Evolutionary conservation across 2,113 vertebrate genomes (phyloP).

Genomic region (Onychostruthus taczanowskii): DNA sequence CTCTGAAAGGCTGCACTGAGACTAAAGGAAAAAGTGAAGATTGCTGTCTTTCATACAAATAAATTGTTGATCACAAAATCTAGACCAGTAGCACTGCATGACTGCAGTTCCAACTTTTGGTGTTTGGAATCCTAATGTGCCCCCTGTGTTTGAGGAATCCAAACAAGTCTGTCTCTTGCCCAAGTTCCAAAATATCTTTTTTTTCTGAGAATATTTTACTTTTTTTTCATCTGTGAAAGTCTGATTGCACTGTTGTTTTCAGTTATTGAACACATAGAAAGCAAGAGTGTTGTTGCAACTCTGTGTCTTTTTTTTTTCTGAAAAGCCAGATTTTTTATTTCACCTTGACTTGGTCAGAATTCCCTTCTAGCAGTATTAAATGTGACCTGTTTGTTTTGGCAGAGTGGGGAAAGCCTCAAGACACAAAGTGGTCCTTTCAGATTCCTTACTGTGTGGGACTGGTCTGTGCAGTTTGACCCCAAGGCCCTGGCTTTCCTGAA

Average conservation of each 20-base stretch:
- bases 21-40: neutral
- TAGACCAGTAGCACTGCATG: neutral
- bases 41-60: neutral
- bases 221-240: neutral
- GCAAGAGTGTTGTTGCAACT: neutral
- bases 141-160: neutral
- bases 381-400: slow-evolving; percentile 73
- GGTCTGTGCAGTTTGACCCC: slow-evolving; percentile 87
- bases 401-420: slow-evolving; percentile 74
- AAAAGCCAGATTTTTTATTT: slow-evolving; percentile 2
- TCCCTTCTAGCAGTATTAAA: neutral
- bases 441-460: slow-evolving; percentile 86
- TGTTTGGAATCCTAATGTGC: neutral
- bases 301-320: neutral
- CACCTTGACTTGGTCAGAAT: neutral
- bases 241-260: neutral
- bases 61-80: neutral
- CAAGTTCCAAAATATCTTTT: neutral
- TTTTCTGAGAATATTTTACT: neutral
- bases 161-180: neutral
- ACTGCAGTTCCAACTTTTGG: neutral
- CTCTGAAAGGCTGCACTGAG: neutral
- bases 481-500: slow-evolving; percentile 83
- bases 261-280: neutral
- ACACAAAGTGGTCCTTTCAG: slow-evolving; percentile 78